A percentile compares a stretch with the other conserved stretches of the same genome.
These are phyloP conservation scores for Cheilosia scutellata DNA, from an alignment of 2,888 invertebrate genomes.

Conservation along the genomic window DNA sequence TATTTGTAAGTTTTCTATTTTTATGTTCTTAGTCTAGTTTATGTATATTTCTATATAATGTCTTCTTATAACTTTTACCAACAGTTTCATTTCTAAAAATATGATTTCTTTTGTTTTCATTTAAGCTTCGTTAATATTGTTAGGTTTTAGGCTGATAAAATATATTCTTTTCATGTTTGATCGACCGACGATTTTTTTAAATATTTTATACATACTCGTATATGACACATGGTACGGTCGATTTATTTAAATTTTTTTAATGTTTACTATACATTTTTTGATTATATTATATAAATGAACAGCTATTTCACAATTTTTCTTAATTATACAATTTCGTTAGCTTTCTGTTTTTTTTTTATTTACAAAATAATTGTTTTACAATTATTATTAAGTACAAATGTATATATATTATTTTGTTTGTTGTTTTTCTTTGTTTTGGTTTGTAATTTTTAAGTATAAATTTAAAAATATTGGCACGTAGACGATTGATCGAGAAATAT, in stretches of 20 bases:
- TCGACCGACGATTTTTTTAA: slow-evolving; percentile 43
- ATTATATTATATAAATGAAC: slow-evolving; percentile 23
- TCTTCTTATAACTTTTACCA: slow-evolving; percentile 38
- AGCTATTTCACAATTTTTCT: slow-evolving; percentile 36
- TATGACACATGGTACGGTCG: slow-evolving; percentile 64
- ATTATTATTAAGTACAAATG: slow-evolving; percentile 18
- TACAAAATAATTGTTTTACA: slow-evolving; percentile 30
- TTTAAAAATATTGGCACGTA: slow-evolving; percentile 47
- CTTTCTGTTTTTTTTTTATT: slow-evolving; percentile 26
- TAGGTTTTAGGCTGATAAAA: slow-evolving; percentile 58
- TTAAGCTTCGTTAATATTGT: slow-evolving; percentile 50
- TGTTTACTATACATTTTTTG: slow-evolving; percentile 39
- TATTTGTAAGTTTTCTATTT: slow-evolving; percentile 4
- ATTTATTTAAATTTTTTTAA: slow-evolving; percentile 38
- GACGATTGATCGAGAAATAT: slow-evolving; percentile 14
- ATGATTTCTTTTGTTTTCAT: slow-evolving; percentile 35
- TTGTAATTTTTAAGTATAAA: slow-evolving; percentile 25
- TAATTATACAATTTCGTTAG: slow-evolving; percentile 20
- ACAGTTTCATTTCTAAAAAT: slow-evolving; percentile 65
- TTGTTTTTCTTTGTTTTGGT: background rate
- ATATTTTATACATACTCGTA: slow-evolving; percentile 37
- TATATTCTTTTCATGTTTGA: slow-evolving; percentile 37
- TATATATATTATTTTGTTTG: background rate
- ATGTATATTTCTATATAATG: slow-evolving; percentile 24
- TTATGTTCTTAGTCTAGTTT: slow-evolving; percentile 31